Evolutionary conservation across 2,888 invertebrate species (phyloP).

Genomic region (Deilephila elpenor): DNA sequence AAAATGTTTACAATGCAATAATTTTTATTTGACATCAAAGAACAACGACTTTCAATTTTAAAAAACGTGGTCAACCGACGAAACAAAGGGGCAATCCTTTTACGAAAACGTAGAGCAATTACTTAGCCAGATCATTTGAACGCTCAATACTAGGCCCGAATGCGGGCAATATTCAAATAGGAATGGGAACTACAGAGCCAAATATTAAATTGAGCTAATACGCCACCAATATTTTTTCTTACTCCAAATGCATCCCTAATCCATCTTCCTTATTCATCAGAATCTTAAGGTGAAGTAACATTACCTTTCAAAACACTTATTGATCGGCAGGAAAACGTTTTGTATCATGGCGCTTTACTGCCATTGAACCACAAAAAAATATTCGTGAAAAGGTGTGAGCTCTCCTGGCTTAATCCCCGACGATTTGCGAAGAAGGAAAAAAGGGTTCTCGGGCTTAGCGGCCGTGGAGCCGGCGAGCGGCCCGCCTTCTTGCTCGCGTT

Average conservation of each 20-base stretch:
- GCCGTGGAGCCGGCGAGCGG: constrained; percentile 62
- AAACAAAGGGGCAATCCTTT: constrained; percentile 35
- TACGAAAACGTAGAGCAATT: constrained; percentile 36
- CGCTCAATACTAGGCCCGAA: neutral
- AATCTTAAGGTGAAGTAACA: constrained; percentile 58
- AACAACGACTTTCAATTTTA: constrained; percentile 45
- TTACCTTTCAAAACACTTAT: constrained; percentile 64
- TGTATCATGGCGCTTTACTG: constrained; percentile 71
- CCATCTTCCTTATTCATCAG: constrained; percentile 37
- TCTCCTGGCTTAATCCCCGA: constrained; percentile 77
- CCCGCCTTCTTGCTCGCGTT: constrained; percentile 65
- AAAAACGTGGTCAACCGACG: neutral
- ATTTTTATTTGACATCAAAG: constrained; percentile 66
- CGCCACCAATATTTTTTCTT: neutral
- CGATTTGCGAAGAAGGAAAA: constrained; percentile 82
- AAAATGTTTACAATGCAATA: constrained; percentile 80
- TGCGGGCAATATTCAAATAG: constrained; percentile 3
- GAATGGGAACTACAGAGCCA: neutral
- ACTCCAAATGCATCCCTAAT: neutral
- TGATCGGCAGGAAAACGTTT: constrained; percentile 67
- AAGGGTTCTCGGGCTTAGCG: constrained; percentile 75
- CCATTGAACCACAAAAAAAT: constrained; percentile 75
- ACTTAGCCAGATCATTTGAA: constrained; percentile 36
- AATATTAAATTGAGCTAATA: neutral
- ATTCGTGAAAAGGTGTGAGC: constrained; percentile 79